A percentile compares a stretch with the other conserved stretches of the same genome.
Conservation (phyloP, 2,113 vertebrate species). For the Mustela nigripes region DNA sequence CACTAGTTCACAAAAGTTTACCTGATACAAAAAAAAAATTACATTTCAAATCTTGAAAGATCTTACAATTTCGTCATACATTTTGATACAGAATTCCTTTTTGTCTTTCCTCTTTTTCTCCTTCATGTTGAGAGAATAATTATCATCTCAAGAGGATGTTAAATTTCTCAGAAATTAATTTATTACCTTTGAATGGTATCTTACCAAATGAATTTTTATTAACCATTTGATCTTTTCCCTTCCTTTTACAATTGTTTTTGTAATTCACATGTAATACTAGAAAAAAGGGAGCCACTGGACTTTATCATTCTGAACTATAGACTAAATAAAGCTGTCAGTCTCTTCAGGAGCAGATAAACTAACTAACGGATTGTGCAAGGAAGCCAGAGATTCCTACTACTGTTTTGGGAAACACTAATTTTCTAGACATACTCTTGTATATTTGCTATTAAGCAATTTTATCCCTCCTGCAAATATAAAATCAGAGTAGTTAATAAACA, state of each 20-base stretch:
- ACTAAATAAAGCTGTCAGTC: background rate
- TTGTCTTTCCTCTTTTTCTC: background rate
- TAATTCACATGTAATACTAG: slow-evolving; percentile 46
- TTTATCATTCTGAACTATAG: slow-evolving; percentile 29
- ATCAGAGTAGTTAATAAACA: background rate
- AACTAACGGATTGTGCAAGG: background rate
- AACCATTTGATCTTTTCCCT: slow-evolving; percentile 76
- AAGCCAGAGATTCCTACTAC: background rate
- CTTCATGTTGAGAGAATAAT: background rate
- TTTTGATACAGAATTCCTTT: slow-evolving; percentile 40
- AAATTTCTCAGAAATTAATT: slow-evolving; percentile 72
- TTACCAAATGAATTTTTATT: slow-evolving; percentile 77
- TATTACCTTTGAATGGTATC: slow-evolving; percentile 73
- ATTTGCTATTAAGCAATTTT: background rate
- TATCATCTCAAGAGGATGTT: slow-evolving; percentile 73
- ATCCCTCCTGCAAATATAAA: background rate
- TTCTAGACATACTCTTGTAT: background rate
- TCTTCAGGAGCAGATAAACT: background rate
- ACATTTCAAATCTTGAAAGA: slow-evolving; percentile 49
- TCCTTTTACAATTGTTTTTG: slow-evolving; percentile 28
- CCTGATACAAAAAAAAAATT: slow-evolving; percentile 51
- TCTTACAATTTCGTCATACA: slow-evolving; percentile 28
- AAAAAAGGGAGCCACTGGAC: background rate
- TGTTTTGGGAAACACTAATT: background rate
- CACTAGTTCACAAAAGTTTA: slow-evolving; percentile 18